Evolutionary conservation across 1,140 invertebrate genomes (phyloP), one percentile per base, ranked within the genome.

Genomic region (Cylas formicarius): DNA sequence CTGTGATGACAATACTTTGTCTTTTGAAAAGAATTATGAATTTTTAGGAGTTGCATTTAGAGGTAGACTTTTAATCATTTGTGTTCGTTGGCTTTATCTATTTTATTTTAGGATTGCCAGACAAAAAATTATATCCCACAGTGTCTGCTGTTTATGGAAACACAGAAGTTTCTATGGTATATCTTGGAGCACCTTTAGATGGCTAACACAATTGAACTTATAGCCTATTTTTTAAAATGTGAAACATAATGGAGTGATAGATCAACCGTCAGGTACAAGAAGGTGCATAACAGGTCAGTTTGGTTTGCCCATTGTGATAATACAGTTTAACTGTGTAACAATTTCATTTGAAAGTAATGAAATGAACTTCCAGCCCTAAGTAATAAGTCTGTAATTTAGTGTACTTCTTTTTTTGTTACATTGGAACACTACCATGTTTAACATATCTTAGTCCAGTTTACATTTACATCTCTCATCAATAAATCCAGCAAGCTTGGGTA

Each of bases 161-260:
- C 67, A 97, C 94, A 20, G 95, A 98, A 78, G 92, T 98, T n/a
- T 96, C 94, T 17, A 97, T 98, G 93, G 89, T 97, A n/a, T 98
- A 98, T 68, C 71, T 96, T 52, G 95, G 94, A 46, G 81, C 84
- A 32, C 93, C 93, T 13, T 66, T 94, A 56, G 92, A 96, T 79
- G 94, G 93, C 63, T 94, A 82, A 83, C 70, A 71, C 45, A 56
- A 21, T 56, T 47, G 33, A 16, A 44, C 10, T n/a, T 22, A 16
- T 35, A 54, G 43, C 36, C 11, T 20, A 41, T 23, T 34, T 27
- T 14, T 39, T 29, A 6, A 23, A 39, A 21, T 36, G 32, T 29
- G 46, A 46, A 38, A 46, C n/a, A 41, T 32, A 24, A 20, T 26
- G 50, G 48, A 50, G 50, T 52, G 53, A 55, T 47, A 55, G 48